Evolutionary conservation across 2,113 vertebrate species (phyloP).

Genomic region (Puffinus mauretanicus): DNA sequence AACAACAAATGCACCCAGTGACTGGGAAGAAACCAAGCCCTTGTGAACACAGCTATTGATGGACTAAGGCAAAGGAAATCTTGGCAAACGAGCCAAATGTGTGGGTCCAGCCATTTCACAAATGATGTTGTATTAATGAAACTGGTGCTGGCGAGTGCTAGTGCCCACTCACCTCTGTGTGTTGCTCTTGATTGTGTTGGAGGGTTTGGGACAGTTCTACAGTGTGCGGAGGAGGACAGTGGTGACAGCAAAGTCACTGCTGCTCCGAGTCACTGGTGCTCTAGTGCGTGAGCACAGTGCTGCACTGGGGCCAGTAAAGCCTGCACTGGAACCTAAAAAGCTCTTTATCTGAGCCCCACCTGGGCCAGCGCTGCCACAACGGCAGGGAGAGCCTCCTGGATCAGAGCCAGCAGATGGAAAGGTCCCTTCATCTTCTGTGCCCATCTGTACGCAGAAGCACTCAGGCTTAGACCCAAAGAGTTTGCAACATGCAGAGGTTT

Average conservation of each 20-base stretch:
- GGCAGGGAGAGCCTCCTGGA: background rate
- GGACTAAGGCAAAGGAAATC: background rate
- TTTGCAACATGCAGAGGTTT: background rate
- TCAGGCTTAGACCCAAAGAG: background rate
- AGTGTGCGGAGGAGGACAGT: background rate
- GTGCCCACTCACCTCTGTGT: background rate
- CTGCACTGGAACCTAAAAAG: background rate
- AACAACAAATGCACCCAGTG: too few species aligned
- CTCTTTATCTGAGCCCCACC: background rate
- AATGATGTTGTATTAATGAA: too few species aligned
- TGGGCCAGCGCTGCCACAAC: background rate
- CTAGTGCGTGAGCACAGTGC: background rate
- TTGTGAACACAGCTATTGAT: background rate
- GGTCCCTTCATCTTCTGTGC: background rate
- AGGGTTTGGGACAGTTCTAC: background rate
- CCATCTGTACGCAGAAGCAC: rapidly evolving
- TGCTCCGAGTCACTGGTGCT: background rate
- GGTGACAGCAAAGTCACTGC: background rate
- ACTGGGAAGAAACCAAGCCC: background rate
- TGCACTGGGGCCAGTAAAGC: background rate
- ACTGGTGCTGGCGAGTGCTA: background rate
- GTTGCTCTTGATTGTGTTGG: background rate
- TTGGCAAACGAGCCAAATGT: background rate
- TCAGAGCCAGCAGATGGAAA: background rate
- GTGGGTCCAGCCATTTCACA: background rate